Conservation (phyloP, 2,797 vertebrate genomes). For the Silurus aristotelis region DNA sequence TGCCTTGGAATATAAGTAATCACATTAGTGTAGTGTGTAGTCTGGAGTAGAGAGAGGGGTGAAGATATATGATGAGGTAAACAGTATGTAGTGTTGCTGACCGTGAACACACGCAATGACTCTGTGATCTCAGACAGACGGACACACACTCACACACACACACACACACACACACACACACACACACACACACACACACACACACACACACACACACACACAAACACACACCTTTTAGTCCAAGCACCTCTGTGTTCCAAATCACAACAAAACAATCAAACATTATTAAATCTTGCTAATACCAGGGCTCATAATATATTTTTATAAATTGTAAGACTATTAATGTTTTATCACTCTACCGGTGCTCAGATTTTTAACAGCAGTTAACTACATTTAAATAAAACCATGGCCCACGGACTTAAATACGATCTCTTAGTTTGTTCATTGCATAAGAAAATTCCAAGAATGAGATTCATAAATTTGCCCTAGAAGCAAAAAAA, state of each 20-base stretch:
- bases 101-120: background rate
- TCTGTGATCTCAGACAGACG: background rate
- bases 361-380: background rate
- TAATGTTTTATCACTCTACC: background rate
- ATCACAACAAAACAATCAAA: background rate
- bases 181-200: too few relatives aligned
- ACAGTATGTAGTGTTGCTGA: background rate
- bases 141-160: too few relatives aligned
- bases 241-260: too few relatives aligned
- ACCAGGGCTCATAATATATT: background rate
- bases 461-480: background rate
- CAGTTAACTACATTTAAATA: background rate
- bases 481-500: conserved; percentile 35
- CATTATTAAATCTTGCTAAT: background rate
- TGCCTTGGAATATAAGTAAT: conserved; percentile 4
- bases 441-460: background rate
- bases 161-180: too few relatives aligned
- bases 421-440: background rate
- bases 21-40: conserved; percentile 10
- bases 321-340: background rate
- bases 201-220: too few relatives aligned
- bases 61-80: background rate
- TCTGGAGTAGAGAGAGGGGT: background rate
- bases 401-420: background rate
- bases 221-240: too few relatives aligned